Evolutionary conservation across 2,888 invertebrate genomes (phyloP).

Genomic region (Hirtodrosophila histrioides): DNA sequence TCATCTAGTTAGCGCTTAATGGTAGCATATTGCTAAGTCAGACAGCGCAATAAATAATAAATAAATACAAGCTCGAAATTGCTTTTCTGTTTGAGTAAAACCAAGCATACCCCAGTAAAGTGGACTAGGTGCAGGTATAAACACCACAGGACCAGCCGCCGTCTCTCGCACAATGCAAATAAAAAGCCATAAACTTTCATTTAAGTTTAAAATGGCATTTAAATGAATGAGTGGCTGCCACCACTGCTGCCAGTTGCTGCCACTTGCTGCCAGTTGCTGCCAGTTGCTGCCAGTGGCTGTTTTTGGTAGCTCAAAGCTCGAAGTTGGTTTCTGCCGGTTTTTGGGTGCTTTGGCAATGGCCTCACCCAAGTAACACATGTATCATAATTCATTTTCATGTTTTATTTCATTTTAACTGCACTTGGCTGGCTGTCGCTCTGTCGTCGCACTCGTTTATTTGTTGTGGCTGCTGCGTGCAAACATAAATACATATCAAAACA

Average conservation of each 20-base stretch:
- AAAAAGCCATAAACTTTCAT: slow-evolving; percentile 82
- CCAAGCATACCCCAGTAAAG: slow-evolving; percentile 4
- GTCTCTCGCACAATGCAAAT: slow-evolving; percentile 62
- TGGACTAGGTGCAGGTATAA: slow-evolving; percentile 29
- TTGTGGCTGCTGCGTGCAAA: slow-evolving; percentile 69
- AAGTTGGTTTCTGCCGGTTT: slow-evolving; percentile 7
- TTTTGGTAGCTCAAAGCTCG: slow-evolving; percentile 4
- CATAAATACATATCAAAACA: slow-evolving; percentile 69
- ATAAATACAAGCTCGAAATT: neutral
- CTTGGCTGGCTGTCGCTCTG: slow-evolving; percentile 31
- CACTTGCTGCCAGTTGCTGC: slow-evolving; percentile 28
- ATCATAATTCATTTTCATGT: slow-evolving; percentile 82
- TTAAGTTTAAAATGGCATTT: slow-evolving; percentile 83
- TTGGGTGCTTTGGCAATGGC: slow-evolving; percentile 16
- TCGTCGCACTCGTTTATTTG: slow-evolving; percentile 63
- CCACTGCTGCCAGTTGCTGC: slow-evolving; percentile 15
- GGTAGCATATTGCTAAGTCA: slow-evolving; percentile 1
- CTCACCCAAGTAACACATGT: slow-evolving; percentile 70
- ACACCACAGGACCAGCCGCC: slow-evolving; percentile 23
- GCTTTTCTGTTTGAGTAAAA: neutral
- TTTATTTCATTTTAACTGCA: slow-evolving; percentile 74
- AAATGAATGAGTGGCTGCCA: slow-evolving; percentile 80
- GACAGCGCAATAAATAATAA: slow-evolving; percentile 44
- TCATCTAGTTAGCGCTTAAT: no score
- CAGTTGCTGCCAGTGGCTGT: slow-evolving; percentile 16